These are phyloP conservation scores for Eurystomus glaucurus DNA, from an alignment of 2,797 vertebrate genomes.

Conservation along the genomic window DNA sequence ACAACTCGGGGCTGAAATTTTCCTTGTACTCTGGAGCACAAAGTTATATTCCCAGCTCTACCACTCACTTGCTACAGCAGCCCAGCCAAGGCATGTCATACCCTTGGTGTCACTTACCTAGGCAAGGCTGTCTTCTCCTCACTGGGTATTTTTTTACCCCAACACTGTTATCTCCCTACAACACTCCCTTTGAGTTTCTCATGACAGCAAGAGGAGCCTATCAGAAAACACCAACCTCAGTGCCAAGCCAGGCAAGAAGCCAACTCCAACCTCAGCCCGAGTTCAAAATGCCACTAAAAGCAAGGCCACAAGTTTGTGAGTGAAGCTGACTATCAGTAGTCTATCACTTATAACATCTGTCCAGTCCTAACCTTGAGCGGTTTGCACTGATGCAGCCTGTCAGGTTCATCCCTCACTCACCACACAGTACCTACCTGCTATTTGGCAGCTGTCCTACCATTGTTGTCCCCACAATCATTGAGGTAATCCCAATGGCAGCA, in stretches of 20 bases:
- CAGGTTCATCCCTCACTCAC: neutral
- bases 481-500: conserved; percentile 90
- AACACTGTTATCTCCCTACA: neutral
- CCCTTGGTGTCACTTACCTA: neutral
- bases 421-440: conserved; percentile 84
- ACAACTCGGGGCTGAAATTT: neutral
- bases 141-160: neutral
- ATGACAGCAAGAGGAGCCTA: neutral
- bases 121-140: neutral
- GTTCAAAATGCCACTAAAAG: neutral
- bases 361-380: neutral
- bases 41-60: neutral
- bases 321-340: neutral
- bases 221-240: neutral
- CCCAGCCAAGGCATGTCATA: neutral
- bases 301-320: neutral
- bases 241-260: neutral
- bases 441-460: conserved; percentile 91
- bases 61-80: neutral
- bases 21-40: neutral
- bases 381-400: neutral
- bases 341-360: neutral
- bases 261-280: neutral
- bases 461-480: conserved; percentile 91
- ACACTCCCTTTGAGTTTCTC: neutral